Conservation (phyloP, 2,797 vertebrate species). For the Clarias platycephalus region DNA sequence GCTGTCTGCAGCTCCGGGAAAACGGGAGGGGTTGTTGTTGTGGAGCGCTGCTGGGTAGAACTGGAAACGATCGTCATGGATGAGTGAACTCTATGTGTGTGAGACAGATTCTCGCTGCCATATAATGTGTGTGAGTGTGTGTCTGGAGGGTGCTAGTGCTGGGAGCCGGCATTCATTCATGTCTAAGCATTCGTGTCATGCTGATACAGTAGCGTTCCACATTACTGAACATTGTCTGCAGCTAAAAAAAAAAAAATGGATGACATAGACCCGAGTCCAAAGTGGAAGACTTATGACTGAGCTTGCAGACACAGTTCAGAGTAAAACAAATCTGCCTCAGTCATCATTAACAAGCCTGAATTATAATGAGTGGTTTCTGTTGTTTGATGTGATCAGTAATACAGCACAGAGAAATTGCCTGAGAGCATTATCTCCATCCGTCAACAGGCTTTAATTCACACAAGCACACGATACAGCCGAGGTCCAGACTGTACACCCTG, state of each 20-base stretch:
- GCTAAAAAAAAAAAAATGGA: not conserved
- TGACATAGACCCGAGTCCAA: not conserved
- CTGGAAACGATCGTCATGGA: slow-evolving; percentile 47
- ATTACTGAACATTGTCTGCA: slow-evolving; percentile 30
- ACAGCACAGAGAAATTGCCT: slow-evolving; percentile 55
- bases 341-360: not conserved
- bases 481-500: slow-evolving; percentile 54
- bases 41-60: slow-evolving; percentile 66
- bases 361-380: not conserved
- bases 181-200: slow-evolving; percentile 23
- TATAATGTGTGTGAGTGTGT: slow-evolving; percentile 36
- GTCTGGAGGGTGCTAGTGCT: slow-evolving; percentile 26
- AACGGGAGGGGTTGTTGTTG: slow-evolving; percentile 31
- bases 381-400: slow-evolving; percentile 57
- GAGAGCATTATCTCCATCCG: slow-evolving; percentile 50
- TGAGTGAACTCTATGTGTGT: slow-evolving; percentile 51
- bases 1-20: slow-evolving; percentile 45
- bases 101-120: slow-evolving; percentile 14
- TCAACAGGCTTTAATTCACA: slow-evolving; percentile 66
- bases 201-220: slow-evolving; percentile 19
- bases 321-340: slow-evolving; percentile 16
- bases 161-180: slow-evolving; percentile 29
- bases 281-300: slow-evolving; percentile 7
- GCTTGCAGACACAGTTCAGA: slow-evolving; percentile 13
- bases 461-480: slow-evolving; percentile 55